These are phyloP conservation scores for Vidua macroura DNA, from an alignment of 2,113 vertebrate species.

Conservation along the genomic window DNA sequence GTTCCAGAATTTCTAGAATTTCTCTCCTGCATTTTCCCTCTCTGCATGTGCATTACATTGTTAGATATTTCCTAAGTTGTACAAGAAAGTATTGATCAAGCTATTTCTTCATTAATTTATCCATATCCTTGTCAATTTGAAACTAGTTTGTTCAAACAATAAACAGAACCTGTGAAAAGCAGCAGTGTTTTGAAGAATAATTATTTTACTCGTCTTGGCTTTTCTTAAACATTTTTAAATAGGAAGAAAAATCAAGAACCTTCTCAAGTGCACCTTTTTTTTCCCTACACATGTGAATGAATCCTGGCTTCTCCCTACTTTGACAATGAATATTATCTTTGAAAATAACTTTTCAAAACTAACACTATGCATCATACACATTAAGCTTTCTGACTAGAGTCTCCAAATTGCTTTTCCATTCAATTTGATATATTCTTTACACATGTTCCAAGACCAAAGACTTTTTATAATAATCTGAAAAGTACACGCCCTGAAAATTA, in stretches of 20 bases:
- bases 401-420: background rate
- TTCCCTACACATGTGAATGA: rapidly evolving
- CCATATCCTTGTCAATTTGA: background rate
- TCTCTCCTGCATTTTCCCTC: background rate
- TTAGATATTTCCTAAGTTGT: background rate
- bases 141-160: background rate
- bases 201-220: background rate
- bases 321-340: background rate
- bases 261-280: background rate
- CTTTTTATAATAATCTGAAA: background rate
- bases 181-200: background rate
- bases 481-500: background rate
- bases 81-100: background rate
- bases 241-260: background rate
- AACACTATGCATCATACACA: background rate
- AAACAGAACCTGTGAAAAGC: background rate
- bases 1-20: background rate
- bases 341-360: background rate
- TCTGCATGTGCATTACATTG: background rate
- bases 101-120: background rate
- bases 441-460: background rate
- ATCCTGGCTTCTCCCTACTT: background rate
- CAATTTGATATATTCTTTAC: background rate
- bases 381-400: background rate
- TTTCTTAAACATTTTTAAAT: background rate